These are phyloP conservation scores for Clarias platycephalus DNA, from an alignment of 2,797 vertebrate genomes.

Conservation along the genomic window DNA sequence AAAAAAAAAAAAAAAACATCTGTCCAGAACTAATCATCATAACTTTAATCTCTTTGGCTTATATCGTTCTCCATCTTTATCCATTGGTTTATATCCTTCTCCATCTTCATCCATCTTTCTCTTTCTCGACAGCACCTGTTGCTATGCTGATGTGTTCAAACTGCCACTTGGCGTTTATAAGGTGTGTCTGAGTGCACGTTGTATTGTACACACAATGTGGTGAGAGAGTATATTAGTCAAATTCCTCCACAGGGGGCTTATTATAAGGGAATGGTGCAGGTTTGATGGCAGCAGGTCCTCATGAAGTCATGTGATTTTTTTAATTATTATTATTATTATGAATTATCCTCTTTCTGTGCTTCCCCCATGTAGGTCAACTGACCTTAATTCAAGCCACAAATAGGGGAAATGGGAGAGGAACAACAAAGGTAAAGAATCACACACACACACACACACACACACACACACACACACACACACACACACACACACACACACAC, in stretches of 20 bases:
- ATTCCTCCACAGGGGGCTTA: constrained; percentile 11
- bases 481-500: too few species aligned
- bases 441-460: constrained; percentile 33
- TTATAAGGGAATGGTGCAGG: constrained; percentile 30
- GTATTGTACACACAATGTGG: constrained; percentile 13
- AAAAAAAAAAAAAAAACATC: too few species aligned
- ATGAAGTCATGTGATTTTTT: constrained; percentile 18
- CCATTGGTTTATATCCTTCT: background rate
- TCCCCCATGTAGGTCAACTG: constrained; percentile 63
- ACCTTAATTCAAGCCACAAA: constrained; percentile 67
- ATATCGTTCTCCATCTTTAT: background rate
- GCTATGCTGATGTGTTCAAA: constrained; percentile 64
- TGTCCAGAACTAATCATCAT: background rate
- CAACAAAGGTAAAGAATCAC: constrained; percentile 65
- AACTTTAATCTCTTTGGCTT: background rate
- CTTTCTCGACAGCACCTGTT: constrained; percentile 42
- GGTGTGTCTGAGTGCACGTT: constrained; percentile 22
- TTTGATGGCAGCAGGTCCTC: constrained; percentile 30
- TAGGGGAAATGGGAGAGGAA: constrained; percentile 58
- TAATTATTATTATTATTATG: constrained; percentile 22
- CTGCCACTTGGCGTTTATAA: constrained; percentile 42
- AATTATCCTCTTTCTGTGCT: constrained; percentile 33
- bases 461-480: constrained; percentile 21
- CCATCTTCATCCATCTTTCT: background rate
- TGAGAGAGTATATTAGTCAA: constrained; percentile 19